Percentiles rank a stretch among this genome's conserved stretches.
phyloP scores from a whole-genome alignment of 2,797 vertebrate genomes.

The Sebastes wilsoni region DNA sequence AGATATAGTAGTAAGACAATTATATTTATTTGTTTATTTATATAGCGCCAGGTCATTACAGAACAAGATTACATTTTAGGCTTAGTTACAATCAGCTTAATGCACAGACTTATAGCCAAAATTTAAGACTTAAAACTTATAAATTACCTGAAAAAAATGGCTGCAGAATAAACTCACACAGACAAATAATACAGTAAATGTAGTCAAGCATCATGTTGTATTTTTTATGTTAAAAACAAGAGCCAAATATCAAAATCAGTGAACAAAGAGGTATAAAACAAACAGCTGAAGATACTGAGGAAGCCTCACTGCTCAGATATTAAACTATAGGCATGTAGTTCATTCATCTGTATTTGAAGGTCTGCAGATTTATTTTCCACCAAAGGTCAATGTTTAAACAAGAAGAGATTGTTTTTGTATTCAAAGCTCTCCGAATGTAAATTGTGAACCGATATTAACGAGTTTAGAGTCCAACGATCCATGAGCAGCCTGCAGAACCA shows the following conservation, averaged over 20 bases:
- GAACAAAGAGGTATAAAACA: background rate
- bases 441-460: background rate
- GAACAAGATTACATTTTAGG: background rate
- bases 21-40: background rate
- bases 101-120: background rate
- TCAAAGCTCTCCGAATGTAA: background rate
- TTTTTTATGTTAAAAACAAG: background rate
- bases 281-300: background rate
- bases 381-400: background rate
- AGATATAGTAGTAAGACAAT: background rate
- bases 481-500: background rate
- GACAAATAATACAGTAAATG: background rate
- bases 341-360: background rate
- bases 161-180: background rate
- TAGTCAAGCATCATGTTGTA: background rate
- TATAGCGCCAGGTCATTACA: background rate
- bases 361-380: background rate
- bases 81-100: background rate
- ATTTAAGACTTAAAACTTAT: background rate
- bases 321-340: background rate
- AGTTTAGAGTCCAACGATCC: background rate
- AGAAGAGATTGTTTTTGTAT: background rate
- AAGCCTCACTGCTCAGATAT: background rate
- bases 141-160: background rate
- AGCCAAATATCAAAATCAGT: background rate